Conservation (phyloP, 2,113 vertebrate genomes). For the human (Homo sapiens) region DNA sequence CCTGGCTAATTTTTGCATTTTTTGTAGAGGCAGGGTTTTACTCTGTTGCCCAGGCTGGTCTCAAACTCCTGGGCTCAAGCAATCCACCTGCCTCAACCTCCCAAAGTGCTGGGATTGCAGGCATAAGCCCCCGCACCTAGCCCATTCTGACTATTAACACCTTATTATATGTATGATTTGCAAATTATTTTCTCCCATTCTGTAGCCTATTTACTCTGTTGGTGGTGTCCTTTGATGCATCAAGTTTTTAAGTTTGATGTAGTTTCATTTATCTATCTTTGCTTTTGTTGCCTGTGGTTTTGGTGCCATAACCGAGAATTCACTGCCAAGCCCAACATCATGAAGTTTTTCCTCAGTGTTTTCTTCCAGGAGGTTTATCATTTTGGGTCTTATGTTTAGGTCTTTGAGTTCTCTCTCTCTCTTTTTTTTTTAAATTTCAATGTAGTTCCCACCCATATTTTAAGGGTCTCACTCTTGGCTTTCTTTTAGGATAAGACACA, state of each 20-base stretch:
- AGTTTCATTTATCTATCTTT: background rate
- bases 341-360: background rate
- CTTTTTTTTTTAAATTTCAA: background rate
- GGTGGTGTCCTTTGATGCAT: background rate
- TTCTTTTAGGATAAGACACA: background rate
- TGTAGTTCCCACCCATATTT: background rate
- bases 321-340: background rate
- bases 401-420: background rate
- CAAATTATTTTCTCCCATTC: background rate
- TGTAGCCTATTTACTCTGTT: background rate
- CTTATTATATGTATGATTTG: background rate
- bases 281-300: background rate
- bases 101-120: too few relatives aligned
- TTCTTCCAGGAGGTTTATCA: background rate
- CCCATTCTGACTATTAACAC: background rate
- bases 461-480: background rate
- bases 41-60: too few relatives aligned
- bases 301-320: background rate
- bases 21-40: too few relatives aligned
- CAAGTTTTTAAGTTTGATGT: background rate
- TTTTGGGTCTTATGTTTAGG: background rate
- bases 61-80: too few relatives aligned
- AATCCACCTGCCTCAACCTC: too few relatives aligned
- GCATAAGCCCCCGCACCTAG: too few relatives aligned
- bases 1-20: too few relatives aligned